These are phyloP conservation scores for Tor tambroides DNA, from an alignment of 2,113 vertebrate genomes.

Conservation along the genomic window DNA sequence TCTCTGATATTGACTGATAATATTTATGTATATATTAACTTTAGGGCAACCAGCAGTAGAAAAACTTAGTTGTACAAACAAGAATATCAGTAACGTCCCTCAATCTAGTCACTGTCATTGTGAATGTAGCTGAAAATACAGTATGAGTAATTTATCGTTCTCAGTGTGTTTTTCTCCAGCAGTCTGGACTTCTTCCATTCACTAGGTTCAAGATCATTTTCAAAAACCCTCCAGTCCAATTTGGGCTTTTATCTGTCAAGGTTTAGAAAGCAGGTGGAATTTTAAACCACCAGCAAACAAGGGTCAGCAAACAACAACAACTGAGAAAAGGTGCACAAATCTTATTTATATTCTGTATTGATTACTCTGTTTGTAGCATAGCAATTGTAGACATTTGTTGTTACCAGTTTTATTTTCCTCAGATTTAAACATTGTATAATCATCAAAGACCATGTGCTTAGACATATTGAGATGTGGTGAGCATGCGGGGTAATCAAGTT, in stretches of 20 bases:
- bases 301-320: background rate
- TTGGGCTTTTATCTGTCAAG: slow-evolving; percentile 9
- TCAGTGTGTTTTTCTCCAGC: background rate
- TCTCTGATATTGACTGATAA: too few relatives aligned
- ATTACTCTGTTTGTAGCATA: background rate
- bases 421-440: background rate
- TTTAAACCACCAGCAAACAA: background rate
- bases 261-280: slow-evolving; percentile 10
- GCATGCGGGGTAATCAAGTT: background rate
- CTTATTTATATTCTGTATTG: background rate
- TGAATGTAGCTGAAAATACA: background rate
- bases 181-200: background rate
- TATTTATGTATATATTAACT: too few relatives aligned
- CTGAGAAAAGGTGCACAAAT: background rate
- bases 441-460: background rate
- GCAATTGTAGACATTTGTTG: background rate
- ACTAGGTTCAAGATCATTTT: background rate
- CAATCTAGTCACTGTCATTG: background rate
- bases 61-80: too few relatives aligned
- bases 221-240: background rate
- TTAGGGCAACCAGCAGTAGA: background rate
- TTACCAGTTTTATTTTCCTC: background rate
- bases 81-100: background rate
- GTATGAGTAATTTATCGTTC: background rate
- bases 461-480: background rate